These are phyloP conservation scores for Zophobas morio DNA, from an alignment of 1,140 invertebrate genomes.

Conservation along the genomic window DNA sequence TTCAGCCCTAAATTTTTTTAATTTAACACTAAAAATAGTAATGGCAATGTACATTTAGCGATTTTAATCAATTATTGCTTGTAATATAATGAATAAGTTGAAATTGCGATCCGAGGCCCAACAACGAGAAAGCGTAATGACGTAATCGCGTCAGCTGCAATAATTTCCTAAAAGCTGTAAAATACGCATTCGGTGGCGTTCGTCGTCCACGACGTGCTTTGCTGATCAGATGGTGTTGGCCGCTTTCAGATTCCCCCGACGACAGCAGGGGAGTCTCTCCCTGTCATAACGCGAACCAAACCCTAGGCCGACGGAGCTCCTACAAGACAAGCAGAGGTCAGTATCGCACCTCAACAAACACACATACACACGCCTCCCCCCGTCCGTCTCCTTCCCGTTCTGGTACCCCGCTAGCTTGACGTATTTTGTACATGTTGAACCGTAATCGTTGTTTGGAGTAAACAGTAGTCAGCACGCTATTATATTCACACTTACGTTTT, in stretches of 20 bases:
- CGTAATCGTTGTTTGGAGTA: slow-evolving; percentile 15
- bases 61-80: no score
- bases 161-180: neutral
- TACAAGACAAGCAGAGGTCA: slow-evolving; percentile 89
- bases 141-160: no score
- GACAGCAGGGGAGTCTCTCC: slow-evolving; percentile 83
- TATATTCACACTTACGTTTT: slow-evolving; percentile 29
- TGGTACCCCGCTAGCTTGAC: slow-evolving; percentile 43
- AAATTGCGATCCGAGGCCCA: no score
- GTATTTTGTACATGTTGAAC: slow-evolving; percentile 38
- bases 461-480: slow-evolving; percentile 40
- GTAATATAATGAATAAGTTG: no score
- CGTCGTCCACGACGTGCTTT: neutral
- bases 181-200: slow-evolving; percentile 34
- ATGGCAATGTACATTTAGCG: no score
- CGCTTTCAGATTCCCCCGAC: slow-evolving; percentile 83
- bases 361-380: neutral
- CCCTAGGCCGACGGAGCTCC: slow-evolving; percentile 83
- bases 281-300: slow-evolving; percentile 76
- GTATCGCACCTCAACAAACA: slow-evolving; percentile 59
- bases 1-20: no score
- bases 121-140: no score
- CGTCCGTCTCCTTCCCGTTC: neutral
- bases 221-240: slow-evolving; percentile 49
- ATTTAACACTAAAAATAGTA: no score